A percentile compares a stretch with the other conserved stretches of the same genome.
phyloP scores from a whole-genome alignment of 1,140 invertebrate genomes.

The Drosophila cardini region DNA sequence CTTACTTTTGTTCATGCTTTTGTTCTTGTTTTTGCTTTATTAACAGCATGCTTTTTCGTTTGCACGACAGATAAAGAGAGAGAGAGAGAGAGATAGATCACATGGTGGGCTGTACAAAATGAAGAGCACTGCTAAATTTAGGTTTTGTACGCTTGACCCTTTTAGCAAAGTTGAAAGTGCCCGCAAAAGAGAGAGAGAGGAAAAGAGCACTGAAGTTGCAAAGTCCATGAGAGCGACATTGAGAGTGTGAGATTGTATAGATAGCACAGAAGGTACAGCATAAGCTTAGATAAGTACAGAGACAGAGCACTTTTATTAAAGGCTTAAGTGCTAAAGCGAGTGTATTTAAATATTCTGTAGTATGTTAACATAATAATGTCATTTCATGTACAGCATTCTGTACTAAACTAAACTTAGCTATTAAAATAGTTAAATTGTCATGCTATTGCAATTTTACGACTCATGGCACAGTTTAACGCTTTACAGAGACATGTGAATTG shows the following conservation, averaged over 20 bases:
- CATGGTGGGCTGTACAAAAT: background rate
- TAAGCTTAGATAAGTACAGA: conserved; percentile 10
- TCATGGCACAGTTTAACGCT: background rate
- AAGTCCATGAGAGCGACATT: background rate
- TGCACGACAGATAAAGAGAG: background rate
- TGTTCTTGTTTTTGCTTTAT: conserved; percentile 23
- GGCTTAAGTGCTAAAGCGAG: conserved; percentile 3
- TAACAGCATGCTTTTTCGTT: conserved; percentile 21
- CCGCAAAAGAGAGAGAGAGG: background rate
- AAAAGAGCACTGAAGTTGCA: background rate
- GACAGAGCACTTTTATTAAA: conserved; percentile 10
- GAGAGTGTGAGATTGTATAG: conserved; percentile 3
- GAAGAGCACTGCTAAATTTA: conserved; percentile 6
- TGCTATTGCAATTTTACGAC: background rate
- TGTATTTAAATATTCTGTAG: background rate
- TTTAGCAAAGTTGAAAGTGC: conserved; percentile 3
- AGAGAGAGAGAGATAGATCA: background rate
- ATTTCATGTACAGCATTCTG: conserved; percentile 7
- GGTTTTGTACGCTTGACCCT: conserved; percentile 37
- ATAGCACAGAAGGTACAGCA: background rate
- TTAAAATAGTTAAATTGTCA: background rate
- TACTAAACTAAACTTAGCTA: background rate
- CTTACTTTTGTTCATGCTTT: conserved; percentile 14
- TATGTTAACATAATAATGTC: background rate
- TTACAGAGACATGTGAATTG: conserved; percentile 1